Percentiles rank a stretch among this genome's conserved stretches.
Evolutionary conservation across 1,140 invertebrate species (phyloP).

Genomic region (Vanessa tameamea): DNA sequence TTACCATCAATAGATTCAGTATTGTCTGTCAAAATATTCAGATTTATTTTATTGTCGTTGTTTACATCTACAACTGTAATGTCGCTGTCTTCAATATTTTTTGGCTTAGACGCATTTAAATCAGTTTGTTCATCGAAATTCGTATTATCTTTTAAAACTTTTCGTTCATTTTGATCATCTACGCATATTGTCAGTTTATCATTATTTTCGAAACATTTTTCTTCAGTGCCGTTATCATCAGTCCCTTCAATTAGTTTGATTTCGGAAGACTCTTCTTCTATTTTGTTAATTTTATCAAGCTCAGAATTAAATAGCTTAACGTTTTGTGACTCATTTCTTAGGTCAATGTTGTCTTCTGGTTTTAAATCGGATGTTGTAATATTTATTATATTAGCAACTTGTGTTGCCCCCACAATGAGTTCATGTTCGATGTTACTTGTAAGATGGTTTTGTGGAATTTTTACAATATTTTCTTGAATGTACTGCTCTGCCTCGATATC

Average conservation of each 20-base stretch:
- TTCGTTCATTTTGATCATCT: not conserved
- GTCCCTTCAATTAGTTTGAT: not conserved
- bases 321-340: not conserved
- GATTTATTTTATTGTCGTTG: not conserved
- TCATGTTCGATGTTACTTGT: constrained; percentile 21
- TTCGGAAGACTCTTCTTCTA: not conserved
- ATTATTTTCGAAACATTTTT: not conserved
- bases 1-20: not conserved
- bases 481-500: constrained; percentile 17
- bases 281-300: not conserved
- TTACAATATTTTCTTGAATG: constrained; percentile 23
- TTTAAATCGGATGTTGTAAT: not conserved
- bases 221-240: not conserved
- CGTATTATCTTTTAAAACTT: not conserved
- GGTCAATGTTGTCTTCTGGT: not conserved
- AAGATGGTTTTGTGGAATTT: constrained; percentile 22
- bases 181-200: not conserved
- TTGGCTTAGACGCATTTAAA: not conserved
- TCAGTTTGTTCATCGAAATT: not conserved
- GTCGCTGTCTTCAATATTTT: not conserved
- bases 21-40: not conserved
- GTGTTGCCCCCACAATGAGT: not conserved
- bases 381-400: not conserved
- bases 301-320: not conserved
- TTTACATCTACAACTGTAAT: not conserved